phyloP scores from a whole-genome alignment of 2,888 invertebrate species.

The Steinernema hermaphroditum region DNA sequence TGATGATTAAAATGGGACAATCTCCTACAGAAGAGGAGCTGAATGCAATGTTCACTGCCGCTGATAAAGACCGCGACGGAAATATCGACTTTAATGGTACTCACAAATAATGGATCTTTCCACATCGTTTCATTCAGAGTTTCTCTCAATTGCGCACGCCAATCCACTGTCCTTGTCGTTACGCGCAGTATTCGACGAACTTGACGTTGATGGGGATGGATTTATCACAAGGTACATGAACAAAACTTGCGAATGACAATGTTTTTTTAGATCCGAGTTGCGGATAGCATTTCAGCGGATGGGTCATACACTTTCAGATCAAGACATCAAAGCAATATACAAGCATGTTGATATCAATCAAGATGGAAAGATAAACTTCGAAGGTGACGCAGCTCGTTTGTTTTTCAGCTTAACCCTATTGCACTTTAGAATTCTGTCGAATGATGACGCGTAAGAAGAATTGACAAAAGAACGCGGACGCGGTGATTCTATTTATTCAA shows the following conservation, averaged over 20 bases:
- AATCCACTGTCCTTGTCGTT: constrained; percentile 59
- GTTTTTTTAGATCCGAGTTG: constrained; percentile 56
- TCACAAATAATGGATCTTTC: not conserved
- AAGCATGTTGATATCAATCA: constrained; percentile 68
- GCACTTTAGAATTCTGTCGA: constrained; percentile 61
- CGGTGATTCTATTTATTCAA: not conserved
- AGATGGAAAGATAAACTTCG: constrained; percentile 65
- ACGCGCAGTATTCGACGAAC: constrained; percentile 64
- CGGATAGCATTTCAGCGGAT: constrained; percentile 67
- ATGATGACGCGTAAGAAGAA: constrained; percentile 67
- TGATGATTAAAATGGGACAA: constrained; percentile 67
- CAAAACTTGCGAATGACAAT: not conserved
- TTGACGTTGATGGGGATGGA: constrained; percentile 66
- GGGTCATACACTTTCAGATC: constrained; percentile 67
- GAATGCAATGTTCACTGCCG: constrained; percentile 65
- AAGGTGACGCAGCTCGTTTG: constrained; percentile 46
- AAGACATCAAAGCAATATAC: constrained; percentile 67
- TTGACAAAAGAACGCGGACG: not conserved
- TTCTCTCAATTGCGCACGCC: constrained; percentile 23
- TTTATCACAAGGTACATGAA: constrained; percentile 59
- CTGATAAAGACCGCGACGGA: constrained; percentile 64
- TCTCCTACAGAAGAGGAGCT: constrained; percentile 65
- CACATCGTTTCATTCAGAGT: constrained; percentile 12
- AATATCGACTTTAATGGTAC: constrained; percentile 64
- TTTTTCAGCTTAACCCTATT: constrained; percentile 9